phyloP scores from a whole-genome alignment of 2,797 vertebrate genomes.

The Meda fulgida region DNA sequence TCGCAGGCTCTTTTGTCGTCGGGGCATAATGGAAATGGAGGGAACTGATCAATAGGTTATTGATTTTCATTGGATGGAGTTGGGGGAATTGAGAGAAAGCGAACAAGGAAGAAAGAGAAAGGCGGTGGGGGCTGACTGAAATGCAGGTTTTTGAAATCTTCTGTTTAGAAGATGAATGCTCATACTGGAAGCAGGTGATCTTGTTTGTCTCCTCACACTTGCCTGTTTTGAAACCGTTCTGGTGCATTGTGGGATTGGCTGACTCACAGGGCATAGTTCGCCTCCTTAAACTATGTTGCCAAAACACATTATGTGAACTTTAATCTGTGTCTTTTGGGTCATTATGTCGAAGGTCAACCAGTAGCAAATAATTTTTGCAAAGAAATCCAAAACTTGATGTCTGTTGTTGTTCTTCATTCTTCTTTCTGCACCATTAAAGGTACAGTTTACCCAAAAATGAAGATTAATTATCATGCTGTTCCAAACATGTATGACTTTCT shows the following conservation, averaged over 20 bases:
- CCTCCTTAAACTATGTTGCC: not conserved
- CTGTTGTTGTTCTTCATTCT: not conserved
- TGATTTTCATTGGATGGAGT: conserved; percentile 81
- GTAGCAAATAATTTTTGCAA: not conserved
- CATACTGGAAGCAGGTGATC: conserved; percentile 72
- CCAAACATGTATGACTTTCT: not conserved
- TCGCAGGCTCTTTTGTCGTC: conserved; percentile 81
- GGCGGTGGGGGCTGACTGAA: conserved; percentile 69
- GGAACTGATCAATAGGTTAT: conserved; percentile 85
- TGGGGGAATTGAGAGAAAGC: conserved; percentile 84
- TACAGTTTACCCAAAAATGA: not conserved
- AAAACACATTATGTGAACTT: conserved; percentile 30
- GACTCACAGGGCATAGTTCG: conserved; percentile 1
- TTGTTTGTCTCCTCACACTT: conserved; percentile 37
- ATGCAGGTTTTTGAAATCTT: conserved; percentile 80
- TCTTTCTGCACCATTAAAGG: not conserved
- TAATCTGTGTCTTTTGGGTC: not conserved
- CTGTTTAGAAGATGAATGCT: conserved; percentile 82
- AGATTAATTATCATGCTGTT: not conserved
- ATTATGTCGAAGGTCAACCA: conserved; percentile 4
- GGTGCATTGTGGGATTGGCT: conserved; percentile 38
- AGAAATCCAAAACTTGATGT: not conserved
- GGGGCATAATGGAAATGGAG: conserved; percentile 84
- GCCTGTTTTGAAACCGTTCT: conserved; percentile 24
- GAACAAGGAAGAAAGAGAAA: conserved; percentile 73